Evolutionary conservation across 2,113 vertebrate species (phyloP).

Genomic region (Ictidomys tridecemlineatus): DNA sequence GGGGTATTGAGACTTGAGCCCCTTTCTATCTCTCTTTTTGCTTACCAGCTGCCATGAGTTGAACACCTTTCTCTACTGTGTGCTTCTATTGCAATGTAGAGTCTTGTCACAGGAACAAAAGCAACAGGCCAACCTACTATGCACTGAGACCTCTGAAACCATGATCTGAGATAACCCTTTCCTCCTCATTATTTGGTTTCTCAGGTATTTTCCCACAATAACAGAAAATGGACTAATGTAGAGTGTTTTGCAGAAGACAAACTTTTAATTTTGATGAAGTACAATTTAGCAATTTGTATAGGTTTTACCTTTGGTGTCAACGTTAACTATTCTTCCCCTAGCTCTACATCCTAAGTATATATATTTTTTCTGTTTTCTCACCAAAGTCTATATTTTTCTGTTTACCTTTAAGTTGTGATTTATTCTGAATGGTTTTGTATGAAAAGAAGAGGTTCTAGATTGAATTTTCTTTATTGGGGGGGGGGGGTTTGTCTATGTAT

Average conservation of each 20-base stretch:
- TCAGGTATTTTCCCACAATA: not conserved
- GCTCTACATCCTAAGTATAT: not conserved
- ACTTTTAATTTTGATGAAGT: not conserved
- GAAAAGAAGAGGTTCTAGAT: not conserved
- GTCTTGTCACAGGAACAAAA: not conserved
- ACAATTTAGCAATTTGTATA: not conserved
- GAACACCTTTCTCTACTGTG: not conserved
- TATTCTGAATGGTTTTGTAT: not conserved
- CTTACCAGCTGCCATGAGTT: not conserved
- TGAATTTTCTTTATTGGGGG: not conserved
- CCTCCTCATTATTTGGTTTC: not conserved
- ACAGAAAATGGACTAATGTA: not conserved
- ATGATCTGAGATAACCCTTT: not conserved
- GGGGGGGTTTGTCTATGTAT: not conserved
- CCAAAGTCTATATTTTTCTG: not conserved
- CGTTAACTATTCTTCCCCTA: not conserved
- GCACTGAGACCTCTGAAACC: not conserved
- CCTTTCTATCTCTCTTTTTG: not conserved
- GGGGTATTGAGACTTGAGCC: too few species aligned
- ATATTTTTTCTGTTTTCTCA: not conserved
- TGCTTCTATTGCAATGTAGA: not conserved
- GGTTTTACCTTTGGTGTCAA: not conserved
- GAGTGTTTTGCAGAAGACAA: not conserved
- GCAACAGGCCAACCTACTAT: not conserved
- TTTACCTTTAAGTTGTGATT: not conserved